phyloP scores from a whole-genome alignment of 2,113 vertebrate species.

The Myiagra hebetior region DNA sequence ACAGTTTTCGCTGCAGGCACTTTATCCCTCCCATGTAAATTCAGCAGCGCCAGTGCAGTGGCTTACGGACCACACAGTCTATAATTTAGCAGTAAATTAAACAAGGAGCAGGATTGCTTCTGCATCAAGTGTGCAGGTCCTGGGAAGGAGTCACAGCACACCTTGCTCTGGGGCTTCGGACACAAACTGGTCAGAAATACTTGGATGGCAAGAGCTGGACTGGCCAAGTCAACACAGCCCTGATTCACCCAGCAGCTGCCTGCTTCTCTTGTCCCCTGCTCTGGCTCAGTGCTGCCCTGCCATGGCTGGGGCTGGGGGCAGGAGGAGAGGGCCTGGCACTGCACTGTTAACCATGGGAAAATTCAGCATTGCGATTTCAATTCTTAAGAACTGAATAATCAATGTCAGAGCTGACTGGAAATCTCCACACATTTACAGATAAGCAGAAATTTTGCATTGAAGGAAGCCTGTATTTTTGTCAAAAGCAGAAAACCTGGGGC shows the following conservation, averaged over 20 bases:
- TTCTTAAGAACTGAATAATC: neutral
- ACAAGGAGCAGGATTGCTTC: neutral
- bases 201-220: accelerated
- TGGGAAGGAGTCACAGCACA: neutral
- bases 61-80: neutral
- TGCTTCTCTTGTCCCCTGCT: neutral
- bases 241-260: neutral
- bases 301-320: neutral
- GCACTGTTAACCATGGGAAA: neutral
- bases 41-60: neutral
- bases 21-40: neutral
- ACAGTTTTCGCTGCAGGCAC: neutral
- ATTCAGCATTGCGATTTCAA: neutral
- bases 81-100: neutral
- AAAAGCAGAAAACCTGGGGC: neutral
- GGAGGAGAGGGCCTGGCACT: neutral
- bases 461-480: neutral
- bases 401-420: neutral
- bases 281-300: no score
- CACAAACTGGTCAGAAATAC: accelerated
- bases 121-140: accelerated
- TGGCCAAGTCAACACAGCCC: neutral
- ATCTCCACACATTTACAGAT: neutral
- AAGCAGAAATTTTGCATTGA: neutral
- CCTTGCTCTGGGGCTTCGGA: neutral